A percentile compares a stretch with the other conserved stretches of the same genome.
phyloP scores from a whole-genome alignment of 2,797 vertebrate genomes.

The Scyliorhinus canicula region DNA sequence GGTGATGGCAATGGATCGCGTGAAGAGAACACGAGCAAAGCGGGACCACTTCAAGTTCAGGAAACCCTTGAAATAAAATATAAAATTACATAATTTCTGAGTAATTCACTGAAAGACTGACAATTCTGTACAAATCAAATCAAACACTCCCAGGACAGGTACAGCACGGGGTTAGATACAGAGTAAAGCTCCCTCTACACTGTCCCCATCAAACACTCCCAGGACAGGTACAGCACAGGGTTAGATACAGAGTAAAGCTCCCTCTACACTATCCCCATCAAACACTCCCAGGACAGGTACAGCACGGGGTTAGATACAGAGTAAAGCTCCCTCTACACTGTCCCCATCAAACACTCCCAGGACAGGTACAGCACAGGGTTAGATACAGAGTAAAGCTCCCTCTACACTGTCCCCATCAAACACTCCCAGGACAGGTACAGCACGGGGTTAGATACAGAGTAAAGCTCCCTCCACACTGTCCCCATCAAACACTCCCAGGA shows the following conservation, averaged over 20 bases:
- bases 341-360: constrained; percentile 16
- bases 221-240: too few relatives aligned
- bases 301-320: neutral
- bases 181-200: too few relatives aligned
- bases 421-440: neutral
- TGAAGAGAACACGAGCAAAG: constrained; percentile 84
- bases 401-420: neutral
- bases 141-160: neutral
- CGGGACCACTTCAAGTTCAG: constrained; percentile 85
- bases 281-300: neutral
- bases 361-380: neutral
- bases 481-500: neutral
- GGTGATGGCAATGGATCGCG: constrained; percentile 83
- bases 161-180: neutral
- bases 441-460: neutral
- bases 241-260: too few relatives aligned
- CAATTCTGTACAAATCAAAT: neutral
- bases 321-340: neutral
- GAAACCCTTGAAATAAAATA: constrained; percentile 68
- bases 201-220: too few relatives aligned
- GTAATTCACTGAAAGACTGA: neutral
- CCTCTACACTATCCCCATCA: too few relatives aligned
- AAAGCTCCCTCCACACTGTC: neutral
- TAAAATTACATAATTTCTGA: neutral
- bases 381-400: neutral